A percentile compares a stretch with the other conserved stretches of the same genome.
Conservation (phyloP, 2,797 vertebrate species). For the Adelosebastes latens region DNA sequence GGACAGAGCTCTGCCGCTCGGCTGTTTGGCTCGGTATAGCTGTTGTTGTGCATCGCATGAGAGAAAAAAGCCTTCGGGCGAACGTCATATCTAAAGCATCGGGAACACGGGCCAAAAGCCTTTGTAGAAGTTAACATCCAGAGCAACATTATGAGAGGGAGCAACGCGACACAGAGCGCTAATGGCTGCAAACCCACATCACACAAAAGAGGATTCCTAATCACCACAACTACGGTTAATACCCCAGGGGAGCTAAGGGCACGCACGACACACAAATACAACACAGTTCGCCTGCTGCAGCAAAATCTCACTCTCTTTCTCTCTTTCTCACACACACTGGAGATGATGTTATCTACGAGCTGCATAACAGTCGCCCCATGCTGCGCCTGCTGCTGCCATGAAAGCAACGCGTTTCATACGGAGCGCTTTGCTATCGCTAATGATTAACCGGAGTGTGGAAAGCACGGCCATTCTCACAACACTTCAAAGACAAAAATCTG, state of each 20-base stretch:
- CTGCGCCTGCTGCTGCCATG: constrained; percentile 9
- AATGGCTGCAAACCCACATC: constrained; percentile 44
- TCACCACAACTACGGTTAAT: constrained; percentile 28
- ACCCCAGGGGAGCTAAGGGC: constrained; percentile 14
- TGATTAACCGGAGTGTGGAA: constrained; percentile 47
- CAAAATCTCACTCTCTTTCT: constrained; percentile 10
- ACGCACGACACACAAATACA: background rate
- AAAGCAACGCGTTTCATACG: constrained; percentile 20
- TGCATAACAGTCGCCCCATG: constrained; percentile 9
- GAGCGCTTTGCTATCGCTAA: constrained; percentile 44
- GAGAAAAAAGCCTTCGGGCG: constrained; percentile 13
- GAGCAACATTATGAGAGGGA: constrained; percentile 17
- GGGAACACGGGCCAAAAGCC: constrained; percentile 26
- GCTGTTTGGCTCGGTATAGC: background rate
- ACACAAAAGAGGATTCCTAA: constrained; percentile 34
- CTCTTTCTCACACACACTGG: background rate
- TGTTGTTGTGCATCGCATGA: constrained; percentile 22
- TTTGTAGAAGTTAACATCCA: constrained; percentile 44
- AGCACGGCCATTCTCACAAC: constrained; percentile 19
- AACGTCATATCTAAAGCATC: background rate
- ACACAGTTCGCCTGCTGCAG: background rate
- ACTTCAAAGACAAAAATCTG: constrained; percentile 62
- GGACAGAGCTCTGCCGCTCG: background rate
- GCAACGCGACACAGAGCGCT: constrained; percentile 13
- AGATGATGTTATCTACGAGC: constrained; percentile 20